Evolutionary conservation across 1,140 invertebrate genomes (phyloP).

Genomic region (Saccostrea glomerata): DNA sequence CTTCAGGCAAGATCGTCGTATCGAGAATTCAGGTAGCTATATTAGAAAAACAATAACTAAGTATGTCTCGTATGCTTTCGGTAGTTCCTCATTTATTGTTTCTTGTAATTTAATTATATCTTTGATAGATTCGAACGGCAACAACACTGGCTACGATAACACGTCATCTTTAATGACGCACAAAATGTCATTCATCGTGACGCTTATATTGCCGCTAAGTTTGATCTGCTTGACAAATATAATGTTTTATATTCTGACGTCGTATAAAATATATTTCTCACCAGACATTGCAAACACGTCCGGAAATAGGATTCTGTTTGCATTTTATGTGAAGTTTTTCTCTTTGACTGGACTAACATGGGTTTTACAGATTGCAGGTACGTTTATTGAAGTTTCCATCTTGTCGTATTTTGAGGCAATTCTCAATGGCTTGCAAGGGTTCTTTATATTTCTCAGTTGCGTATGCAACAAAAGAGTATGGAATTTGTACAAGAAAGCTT

Average conservation of each 20-base stretch:
- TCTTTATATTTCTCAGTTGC: constrained; percentile 48
- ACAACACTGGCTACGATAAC: constrained; percentile 35
- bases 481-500: neutral
- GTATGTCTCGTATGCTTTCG: neutral
- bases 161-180: constrained; percentile 30
- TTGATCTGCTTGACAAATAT: constrained; percentile 35
- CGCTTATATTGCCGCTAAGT: constrained; percentile 43
- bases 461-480: constrained; percentile 44
- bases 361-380: constrained; percentile 46
- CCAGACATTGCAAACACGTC: constrained; percentile 24
- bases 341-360: constrained; percentile 41
- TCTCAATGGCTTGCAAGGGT: constrained; percentile 35
- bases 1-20: constrained; percentile 60
- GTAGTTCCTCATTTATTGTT: constrained; percentile 28
- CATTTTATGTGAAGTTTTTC: constrained; percentile 48
- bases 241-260: neutral
- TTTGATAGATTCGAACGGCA: neutral
- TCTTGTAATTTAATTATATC: constrained; percentile 3
- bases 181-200: neutral
- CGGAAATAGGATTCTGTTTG: neutral
- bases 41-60: neutral
- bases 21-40: neutral
- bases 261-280: neutral
- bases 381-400: constrained; percentile 26
- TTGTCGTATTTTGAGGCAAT: constrained; percentile 42